phyloP scores from a whole-genome alignment of 2,797 vertebrate genomes.

The Orientallactaga sibirica region DNA sequence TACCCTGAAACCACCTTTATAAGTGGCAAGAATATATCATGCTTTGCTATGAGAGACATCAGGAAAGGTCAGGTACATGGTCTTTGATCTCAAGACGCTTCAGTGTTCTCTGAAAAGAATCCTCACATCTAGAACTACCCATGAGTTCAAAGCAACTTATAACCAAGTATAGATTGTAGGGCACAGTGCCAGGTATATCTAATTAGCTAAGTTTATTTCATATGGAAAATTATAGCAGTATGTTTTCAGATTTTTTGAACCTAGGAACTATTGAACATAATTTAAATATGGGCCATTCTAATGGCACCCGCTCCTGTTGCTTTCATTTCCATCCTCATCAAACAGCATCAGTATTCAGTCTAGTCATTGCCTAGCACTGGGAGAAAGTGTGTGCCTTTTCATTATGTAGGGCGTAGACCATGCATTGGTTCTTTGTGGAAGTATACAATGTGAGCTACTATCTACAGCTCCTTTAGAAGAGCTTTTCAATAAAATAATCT shows the following conservation, averaged over 20 bases:
- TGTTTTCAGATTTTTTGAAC: slow-evolving; percentile 47
- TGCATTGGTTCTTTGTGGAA: neutral
- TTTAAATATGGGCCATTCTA: slow-evolving; percentile 28
- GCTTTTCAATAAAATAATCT: neutral
- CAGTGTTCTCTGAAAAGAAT: slow-evolving; percentile 37
- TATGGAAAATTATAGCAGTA: neutral
- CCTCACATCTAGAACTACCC: slow-evolving; percentile 43
- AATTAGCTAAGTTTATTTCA: neutral
- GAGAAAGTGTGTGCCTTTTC: neutral
- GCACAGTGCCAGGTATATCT: neutral
- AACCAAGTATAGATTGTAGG: neutral
- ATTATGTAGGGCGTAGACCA: neutral
- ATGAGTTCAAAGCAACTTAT: slow-evolving; percentile 40
- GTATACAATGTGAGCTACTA: neutral
- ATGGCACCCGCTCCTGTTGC: neutral
- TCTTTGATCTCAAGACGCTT: slow-evolving; percentile 28
- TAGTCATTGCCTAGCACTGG: neutral
- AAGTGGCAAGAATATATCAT: neutral
- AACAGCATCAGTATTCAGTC: neutral
- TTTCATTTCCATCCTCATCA: slow-evolving; percentile 19
- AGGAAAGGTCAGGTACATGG: neutral
- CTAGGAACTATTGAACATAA: slow-evolving; percentile 49
- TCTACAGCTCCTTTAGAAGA: neutral
- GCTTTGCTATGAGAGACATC: neutral
- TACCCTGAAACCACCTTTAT: neutral